These are phyloP conservation scores for Adrianichthys oophorus DNA, from an alignment of 2,797 vertebrate species.

Conservation along the genomic window DNA sequence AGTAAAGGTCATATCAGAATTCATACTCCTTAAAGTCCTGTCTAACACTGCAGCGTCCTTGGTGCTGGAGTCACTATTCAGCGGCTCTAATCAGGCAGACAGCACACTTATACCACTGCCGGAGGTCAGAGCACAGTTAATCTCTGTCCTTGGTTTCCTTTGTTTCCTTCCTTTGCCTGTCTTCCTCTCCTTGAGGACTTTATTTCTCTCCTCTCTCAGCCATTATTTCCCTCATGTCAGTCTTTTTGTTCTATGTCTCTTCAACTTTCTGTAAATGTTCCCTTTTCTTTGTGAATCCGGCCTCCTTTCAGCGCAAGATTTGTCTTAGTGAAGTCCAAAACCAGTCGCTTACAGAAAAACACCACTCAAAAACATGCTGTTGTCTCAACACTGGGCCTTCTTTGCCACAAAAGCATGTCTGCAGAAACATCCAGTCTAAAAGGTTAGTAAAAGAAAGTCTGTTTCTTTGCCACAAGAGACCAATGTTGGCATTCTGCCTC, in stretches of 20 bases:
- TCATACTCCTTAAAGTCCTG: slow-evolving; percentile 29
- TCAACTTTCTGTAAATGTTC: background rate
- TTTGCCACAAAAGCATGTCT: too few species aligned
- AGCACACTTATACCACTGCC: slow-evolving; percentile 34
- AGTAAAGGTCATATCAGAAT: slow-evolving; percentile 36
- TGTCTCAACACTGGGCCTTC: too few species aligned
- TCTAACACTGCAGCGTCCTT: slow-evolving; percentile 21
- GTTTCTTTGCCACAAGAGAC: background rate
- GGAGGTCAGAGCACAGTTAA: slow-evolving; percentile 51
- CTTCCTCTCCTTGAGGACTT: slow-evolving; percentile 4
- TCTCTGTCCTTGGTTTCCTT: slow-evolving; percentile 36
- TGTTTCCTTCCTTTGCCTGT: slow-evolving; percentile 1
- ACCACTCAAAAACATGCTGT: too few species aligned
- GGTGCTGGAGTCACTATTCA: slow-evolving; percentile 18
- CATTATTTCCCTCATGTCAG: background rate
- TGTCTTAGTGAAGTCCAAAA: too few species aligned
- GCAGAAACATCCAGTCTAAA: too few species aligned
- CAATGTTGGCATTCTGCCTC: background rate
- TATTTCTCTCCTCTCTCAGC: background rate
- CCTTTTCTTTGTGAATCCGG: background rate
- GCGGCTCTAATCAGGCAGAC: slow-evolving; percentile 47
- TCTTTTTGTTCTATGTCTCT: too few species aligned
- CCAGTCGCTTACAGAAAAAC: too few species aligned
- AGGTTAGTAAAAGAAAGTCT: background rate
- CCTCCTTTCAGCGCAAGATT: too few species aligned